A percentile compares a stretch with the other conserved stretches of the same genome.
Evolutionary conservation across 2,113 vertebrate species (phyloP).

Genomic region (Pedetes capensis): DNA sequence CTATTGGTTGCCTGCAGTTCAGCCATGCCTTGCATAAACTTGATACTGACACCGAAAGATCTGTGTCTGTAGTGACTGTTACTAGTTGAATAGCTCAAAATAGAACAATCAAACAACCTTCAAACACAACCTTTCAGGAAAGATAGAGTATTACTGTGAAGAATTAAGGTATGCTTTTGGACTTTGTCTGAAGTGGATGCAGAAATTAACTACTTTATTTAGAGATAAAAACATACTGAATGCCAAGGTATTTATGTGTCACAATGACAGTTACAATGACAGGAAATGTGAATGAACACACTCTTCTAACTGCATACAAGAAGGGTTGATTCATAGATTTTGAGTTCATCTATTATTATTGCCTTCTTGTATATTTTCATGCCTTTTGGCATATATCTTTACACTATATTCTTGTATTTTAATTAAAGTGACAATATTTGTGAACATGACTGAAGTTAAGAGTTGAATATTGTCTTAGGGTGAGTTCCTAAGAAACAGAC

Average conservation of each 20-base stretch:
- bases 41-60: neutral
- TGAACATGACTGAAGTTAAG: neutral
- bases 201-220: neutral
- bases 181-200: neutral
- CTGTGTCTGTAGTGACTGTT: neutral
- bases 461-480: neutral
- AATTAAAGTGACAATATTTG: neutral
- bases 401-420: neutral
- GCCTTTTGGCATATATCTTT: neutral
- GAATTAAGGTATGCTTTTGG: neutral
- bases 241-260: neutral
- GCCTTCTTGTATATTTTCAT: neutral
- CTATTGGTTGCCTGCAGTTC: neutral
- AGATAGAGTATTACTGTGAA: neutral
- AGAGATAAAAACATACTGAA: neutral
- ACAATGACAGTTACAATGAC: no score
- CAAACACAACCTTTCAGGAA: neutral
- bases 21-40: neutral
- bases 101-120: neutral
- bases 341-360: neutral
- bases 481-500: neutral
- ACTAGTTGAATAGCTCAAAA: neutral
- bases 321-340: neutral
- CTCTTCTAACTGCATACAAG: neutral
- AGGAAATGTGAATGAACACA: neutral